Percentiles rank a stretch among this genome's conserved stretches.
Evolutionary conservation across 30 jellyfish, hydroid and myxozoan species (phyloP).

Genomic region (Aurelia aurita complex sp. Pacific): DNA sequence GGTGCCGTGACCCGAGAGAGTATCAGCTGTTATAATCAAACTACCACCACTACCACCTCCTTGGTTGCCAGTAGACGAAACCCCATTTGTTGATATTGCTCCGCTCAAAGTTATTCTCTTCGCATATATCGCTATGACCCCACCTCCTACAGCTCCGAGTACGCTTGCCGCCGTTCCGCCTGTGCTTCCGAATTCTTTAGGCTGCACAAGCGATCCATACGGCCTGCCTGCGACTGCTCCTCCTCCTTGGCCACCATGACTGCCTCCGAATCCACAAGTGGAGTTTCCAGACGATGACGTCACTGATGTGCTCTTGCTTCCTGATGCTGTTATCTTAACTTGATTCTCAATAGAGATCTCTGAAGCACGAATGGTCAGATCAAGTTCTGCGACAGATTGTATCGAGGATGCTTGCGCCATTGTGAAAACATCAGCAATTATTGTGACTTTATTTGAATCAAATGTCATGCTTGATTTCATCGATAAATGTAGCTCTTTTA

Average conservation of each 20-base stretch:
- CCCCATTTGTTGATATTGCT: constrained; percentile 25
- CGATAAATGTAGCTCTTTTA: constrained; percentile 22
- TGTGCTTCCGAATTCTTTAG: constrained; percentile 60
- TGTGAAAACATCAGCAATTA: neutral
- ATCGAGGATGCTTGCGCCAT: constrained; percentile 56
- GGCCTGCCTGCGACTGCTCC: constrained; percentile 32
- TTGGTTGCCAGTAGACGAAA: constrained; percentile 1
- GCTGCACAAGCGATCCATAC: constrained; percentile 47
- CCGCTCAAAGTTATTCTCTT: constrained; percentile 31
- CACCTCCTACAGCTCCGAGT: constrained; percentile 48
- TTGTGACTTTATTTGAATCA: constrained; percentile 1
- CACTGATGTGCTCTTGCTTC: constrained; percentile 32
- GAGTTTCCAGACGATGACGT: constrained; percentile 40
- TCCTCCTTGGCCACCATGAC: constrained; percentile 82
- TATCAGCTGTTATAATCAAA: constrained; percentile 22
- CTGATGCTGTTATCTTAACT: constrained; percentile 26
- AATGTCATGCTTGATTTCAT: constrained; percentile 12
- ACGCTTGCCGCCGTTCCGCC: constrained; percentile 45
- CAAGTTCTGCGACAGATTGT: neutral
- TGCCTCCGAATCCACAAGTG: constrained; percentile 63
- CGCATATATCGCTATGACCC: constrained; percentile 16
- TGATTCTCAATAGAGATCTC: constrained; percentile 35
- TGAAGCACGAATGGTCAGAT: constrained; percentile 23
- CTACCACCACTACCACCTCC: constrained; percentile 84
- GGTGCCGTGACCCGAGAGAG: constrained; percentile 58